Evolutionary conservation across 2,797 vertebrate species (phyloP).

Genomic region (Carapus acus): DNA sequence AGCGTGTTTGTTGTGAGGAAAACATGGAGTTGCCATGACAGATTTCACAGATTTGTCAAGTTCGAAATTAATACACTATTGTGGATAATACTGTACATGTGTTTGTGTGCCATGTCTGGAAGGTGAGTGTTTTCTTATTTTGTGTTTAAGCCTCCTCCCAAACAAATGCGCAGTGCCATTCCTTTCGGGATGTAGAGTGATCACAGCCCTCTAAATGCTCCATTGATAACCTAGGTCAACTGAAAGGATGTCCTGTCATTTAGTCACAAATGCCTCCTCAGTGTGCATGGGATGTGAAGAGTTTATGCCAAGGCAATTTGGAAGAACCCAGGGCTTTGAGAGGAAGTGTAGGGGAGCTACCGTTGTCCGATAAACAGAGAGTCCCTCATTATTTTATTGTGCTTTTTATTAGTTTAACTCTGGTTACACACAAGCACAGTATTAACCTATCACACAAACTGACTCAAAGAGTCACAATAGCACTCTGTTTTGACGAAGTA

Average conservation of each 20-base stretch:
- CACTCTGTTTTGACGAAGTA: slow-evolving; percentile 39
- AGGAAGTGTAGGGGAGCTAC: slow-evolving; percentile 58
- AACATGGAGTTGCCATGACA: too few species aligned
- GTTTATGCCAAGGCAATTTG: slow-evolving; percentile 56
- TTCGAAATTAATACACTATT: too few species aligned
- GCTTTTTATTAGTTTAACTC: slow-evolving; percentile 62
- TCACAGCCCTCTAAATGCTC: slow-evolving; percentile 57
- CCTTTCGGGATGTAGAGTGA: slow-evolving; percentile 37
- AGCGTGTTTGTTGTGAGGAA: too few species aligned
- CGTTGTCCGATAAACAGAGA: slow-evolving; percentile 53
- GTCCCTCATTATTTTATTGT: slow-evolving; percentile 57
- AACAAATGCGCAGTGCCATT: slow-evolving; percentile 57
- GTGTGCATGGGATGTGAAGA: slow-evolving; percentile 49
- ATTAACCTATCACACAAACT: slow-evolving; percentile 25
- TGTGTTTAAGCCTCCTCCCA: slow-evolving; percentile 27
- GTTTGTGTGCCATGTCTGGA: slow-evolving; percentile 1
- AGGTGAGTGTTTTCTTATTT: slow-evolving; percentile 9
- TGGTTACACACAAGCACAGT: slow-evolving; percentile 32
- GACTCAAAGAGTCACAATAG: slow-evolving; percentile 39
- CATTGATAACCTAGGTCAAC: slow-evolving; percentile 67
- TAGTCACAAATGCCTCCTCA: slow-evolving; percentile 60
- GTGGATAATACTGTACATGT: too few species aligned
- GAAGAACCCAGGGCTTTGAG: slow-evolving; percentile 56
- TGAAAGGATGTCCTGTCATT: slow-evolving; percentile 69
- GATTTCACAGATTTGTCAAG: too few species aligned